These are phyloP conservation scores for Sus scrofa DNA, from an alignment of 2,113 vertebrate genomes.

Conservation along the genomic window DNA sequence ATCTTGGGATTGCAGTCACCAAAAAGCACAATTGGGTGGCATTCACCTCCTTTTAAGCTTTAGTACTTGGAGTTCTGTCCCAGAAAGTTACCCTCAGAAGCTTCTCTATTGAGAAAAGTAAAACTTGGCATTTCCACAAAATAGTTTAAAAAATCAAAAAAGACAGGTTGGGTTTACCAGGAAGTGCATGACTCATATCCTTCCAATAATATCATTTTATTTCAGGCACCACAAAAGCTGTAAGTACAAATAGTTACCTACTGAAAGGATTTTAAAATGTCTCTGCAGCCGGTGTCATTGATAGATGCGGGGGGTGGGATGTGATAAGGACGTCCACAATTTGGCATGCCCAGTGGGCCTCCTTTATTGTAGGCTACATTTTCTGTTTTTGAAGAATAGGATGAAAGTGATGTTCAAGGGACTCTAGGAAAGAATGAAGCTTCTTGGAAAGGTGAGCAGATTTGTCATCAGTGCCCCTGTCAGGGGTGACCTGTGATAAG, in stretches of 20 bases:
- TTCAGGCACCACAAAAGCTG: slow-evolving; percentile 48
- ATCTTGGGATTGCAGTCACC: not conserved
- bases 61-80: not conserved
- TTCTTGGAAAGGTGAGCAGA: slow-evolving; percentile 2
- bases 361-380: not conserved
- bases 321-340: not conserved
- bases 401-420: not conserved
- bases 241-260: slow-evolving; percentile 36
- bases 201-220: slow-evolving; percentile 50
- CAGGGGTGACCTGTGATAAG: not conserved
- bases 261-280: slow-evolving; percentile 34
- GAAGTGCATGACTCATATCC: not conserved
- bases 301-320: not conserved
- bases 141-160: slow-evolving; percentile 27
- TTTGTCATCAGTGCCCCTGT: not conserved
- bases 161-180: slow-evolving; percentile 3
- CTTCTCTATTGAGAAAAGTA: slow-evolving; percentile 4
- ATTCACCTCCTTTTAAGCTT: not conserved
- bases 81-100: not conserved
- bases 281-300: not conserved
- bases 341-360: not conserved
- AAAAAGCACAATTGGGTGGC: not conserved
- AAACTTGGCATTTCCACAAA: not conserved
- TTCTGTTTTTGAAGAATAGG: slow-evolving; percentile 48
- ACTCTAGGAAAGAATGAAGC: slow-evolving; percentile 18